Percentiles rank a stretch among this genome's conserved stretches.
Conservation (phyloP, 2,113 vertebrate genomes). For the Austrofundulus limnaeus region DNA sequence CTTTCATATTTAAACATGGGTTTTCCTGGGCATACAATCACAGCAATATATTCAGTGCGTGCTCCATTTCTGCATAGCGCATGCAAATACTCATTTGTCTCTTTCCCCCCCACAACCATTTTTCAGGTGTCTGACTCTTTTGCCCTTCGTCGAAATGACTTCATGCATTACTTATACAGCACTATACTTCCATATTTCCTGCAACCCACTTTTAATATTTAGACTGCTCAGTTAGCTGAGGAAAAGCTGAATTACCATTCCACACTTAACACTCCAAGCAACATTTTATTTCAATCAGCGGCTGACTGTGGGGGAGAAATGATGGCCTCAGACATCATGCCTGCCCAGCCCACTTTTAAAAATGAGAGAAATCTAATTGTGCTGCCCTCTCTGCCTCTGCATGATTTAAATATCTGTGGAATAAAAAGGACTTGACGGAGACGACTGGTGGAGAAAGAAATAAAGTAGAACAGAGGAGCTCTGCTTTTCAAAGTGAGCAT, state of each 20-base stretch:
- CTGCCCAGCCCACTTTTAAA: conserved; percentile 43
- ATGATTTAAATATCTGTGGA: conserved; percentile 43
- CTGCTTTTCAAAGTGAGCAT: conserved; percentile 42
- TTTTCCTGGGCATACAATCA: conserved; percentile 39
- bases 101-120: conserved; percentile 34
- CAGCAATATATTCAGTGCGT: conserved; percentile 52
- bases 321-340: conserved; percentile 30
- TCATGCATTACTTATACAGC: conserved; percentile 70
- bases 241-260: conserved; percentile 60
- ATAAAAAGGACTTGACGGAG: conserved; percentile 19
- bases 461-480: conserved; percentile 18
- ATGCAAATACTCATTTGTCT: conserved; percentile 62
- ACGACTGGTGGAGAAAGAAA: conserved; percentile 28
- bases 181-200: conserved; percentile 62
- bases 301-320: conserved; percentile 9
- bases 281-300: conserved; percentile 53
- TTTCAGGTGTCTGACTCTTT: conserved; percentile 63
- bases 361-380: conserved; percentile 47
- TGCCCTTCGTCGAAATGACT: conserved; percentile 77
- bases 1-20: conserved; percentile 34
- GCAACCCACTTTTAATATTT: conserved; percentile 67
- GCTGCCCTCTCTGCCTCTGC: conserved; percentile 28
- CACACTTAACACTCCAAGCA: conserved; percentile 52
- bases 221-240: conserved; percentile 51
- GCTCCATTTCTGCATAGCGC: conserved; percentile 23